Base-by-base conservation (phyloP, 1,140 invertebrate species). In the Rhopalosiphum padi region DNA sequence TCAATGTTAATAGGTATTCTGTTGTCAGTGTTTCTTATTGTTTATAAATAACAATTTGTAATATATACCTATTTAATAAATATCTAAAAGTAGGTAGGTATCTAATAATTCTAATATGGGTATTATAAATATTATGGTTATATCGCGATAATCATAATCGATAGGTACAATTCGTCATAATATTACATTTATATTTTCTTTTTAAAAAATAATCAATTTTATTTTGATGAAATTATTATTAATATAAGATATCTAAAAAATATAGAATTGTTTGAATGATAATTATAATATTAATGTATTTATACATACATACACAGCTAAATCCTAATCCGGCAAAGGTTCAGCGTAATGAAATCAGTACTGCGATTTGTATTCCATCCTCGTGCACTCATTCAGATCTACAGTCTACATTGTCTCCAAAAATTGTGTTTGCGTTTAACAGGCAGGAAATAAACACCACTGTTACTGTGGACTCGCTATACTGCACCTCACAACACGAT, bases 301-400 rank as follows among this genome's bases (percentile, higher is more conserved):
- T 85, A 85, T 85, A 8, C 41, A 41, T 85, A 22, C 8, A 11
- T 3, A 25, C 23, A 30, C 41, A 89, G 88, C 9, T 37, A 35
- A 30, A 89, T 89, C 88, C 46, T 22, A 37, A 89, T 89, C 88
- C 46, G 48, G 46, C 48, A 23, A 89, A 55, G 35, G 41, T 89
- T 30, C 88, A 89, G 21, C 88, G 88, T 22, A 89, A 89, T 25
- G 88, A 89, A 41, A 89, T 89, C 88, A 89, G 2, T 21, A 35
- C 88, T 30, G 88, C 88, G 21, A 89, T 89, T 37, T 89, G 88
- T 25, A 55, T 89, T 23, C 88, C 88, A 0, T 89, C 88, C 2
- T 53, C 88, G 48, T 89, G 88, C 51, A 89, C 88, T 15, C 88
- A 51, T 9, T 53, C 48, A n/a, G 88, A 89, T 53, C 9, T 89